Evolutionary conservation across 2,797 vertebrate species (phyloP).

Genomic region (Ctenopoma kingsleyae): DNA sequence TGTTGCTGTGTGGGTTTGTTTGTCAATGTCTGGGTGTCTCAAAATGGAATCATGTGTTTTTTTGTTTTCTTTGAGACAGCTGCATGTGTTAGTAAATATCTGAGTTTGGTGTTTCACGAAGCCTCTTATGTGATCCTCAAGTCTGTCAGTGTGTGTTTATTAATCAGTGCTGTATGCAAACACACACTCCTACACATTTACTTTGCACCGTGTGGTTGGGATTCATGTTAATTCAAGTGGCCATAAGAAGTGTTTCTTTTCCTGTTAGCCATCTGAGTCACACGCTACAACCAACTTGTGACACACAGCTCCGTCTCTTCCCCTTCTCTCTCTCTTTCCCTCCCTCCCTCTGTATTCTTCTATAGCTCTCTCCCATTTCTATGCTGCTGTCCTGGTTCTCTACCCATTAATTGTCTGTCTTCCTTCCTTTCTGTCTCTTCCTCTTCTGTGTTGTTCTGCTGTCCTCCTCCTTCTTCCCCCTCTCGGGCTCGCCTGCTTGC

Average conservation of each 20-base stretch:
- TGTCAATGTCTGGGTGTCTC: conserved; percentile 31
- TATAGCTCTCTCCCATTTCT: conserved; percentile 31
- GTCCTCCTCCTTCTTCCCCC: conserved; percentile 40
- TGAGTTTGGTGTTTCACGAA: conserved; percentile 14
- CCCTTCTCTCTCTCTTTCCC: conserved; percentile 1
- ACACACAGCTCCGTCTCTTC: conserved; percentile 61
- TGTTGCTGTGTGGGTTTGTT: conserved; percentile 30
- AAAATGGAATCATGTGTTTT: conserved; percentile 8
- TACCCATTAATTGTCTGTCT: conserved; percentile 71
- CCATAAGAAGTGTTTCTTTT: conserved; percentile 66
- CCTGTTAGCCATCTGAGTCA: conserved; percentile 77
- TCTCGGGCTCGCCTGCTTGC: conserved; percentile 51
- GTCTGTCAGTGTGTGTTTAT: neutral
- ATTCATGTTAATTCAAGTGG: conserved; percentile 64
- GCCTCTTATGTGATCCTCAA: conserved; percentile 29
- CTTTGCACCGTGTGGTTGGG: conserved; percentile 22
- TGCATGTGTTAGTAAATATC: neutral
- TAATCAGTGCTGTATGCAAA: conserved; percentile 24
- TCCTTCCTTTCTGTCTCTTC: conserved; percentile 75
- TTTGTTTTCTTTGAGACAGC: neutral
- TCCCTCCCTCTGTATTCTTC: conserved; percentile 7
- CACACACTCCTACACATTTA: conserved; percentile 29
- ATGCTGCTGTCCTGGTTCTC: conserved; percentile 58
- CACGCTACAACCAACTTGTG: conserved; percentile 65
- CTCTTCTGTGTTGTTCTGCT: conserved; percentile 61